Conservation (phyloP, 2,113 vertebrate genomes). For the Podilymbus podiceps region DNA sequence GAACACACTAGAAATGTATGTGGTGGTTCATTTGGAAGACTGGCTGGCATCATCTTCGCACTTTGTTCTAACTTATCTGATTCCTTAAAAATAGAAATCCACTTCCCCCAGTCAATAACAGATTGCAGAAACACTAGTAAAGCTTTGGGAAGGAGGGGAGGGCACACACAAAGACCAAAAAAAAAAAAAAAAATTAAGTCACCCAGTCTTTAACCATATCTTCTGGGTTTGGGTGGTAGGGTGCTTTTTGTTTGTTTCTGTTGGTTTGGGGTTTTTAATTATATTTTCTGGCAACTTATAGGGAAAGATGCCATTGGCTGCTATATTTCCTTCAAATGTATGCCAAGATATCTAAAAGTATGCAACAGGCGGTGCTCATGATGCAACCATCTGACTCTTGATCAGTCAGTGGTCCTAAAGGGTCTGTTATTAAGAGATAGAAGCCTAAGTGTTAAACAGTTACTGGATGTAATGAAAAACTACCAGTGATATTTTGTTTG, state of each 20-base stretch:
- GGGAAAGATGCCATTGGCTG: background rate
- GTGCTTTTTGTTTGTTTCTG: background rate
- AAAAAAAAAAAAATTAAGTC: background rate
- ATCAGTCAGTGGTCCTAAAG: background rate
- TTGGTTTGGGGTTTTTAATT: background rate
- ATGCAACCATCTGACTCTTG: background rate
- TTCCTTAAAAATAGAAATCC: background rate
- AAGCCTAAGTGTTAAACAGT: background rate
- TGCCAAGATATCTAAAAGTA: background rate
- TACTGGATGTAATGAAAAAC: background rate
- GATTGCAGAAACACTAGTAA: background rate
- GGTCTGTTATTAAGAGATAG: background rate
- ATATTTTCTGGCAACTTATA: background rate
- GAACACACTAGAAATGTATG: background rate
- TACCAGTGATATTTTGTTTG: background rate
- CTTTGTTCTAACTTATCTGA: background rate
- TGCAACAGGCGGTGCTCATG: background rate
- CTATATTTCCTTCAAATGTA: background rate
- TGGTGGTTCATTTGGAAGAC: background rate
- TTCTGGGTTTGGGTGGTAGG: background rate
- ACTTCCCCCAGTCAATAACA: background rate
- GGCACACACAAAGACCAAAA: background rate
- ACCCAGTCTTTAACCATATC: rapidly evolving
- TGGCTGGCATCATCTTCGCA: background rate
- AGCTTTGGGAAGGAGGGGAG: background rate